Conservation (phyloP, 1,140 invertebrate species). For the Drosophila nebulosa region DNA sequence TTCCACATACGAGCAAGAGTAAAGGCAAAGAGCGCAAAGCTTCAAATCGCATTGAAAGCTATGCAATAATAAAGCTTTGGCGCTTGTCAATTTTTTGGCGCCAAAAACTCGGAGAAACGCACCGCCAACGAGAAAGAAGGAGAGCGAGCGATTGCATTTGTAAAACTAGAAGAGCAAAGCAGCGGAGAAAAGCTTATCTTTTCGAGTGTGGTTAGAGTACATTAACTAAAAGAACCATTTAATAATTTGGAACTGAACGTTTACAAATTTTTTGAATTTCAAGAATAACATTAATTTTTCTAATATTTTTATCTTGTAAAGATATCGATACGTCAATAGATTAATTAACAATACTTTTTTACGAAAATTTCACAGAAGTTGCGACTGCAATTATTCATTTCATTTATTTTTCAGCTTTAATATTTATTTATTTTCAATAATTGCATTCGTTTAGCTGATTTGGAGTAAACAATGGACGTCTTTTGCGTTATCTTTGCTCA, state of each 20-base stretch:
- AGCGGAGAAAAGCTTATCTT: not conserved
- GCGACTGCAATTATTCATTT: too few relatives aligned
- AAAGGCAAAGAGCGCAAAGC: not conserved
- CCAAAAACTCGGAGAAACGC: not conserved
- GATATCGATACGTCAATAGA: too few relatives aligned
- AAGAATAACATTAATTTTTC: not conserved
- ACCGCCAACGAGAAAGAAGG: not conserved
- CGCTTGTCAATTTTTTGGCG: constrained; percentile 4
- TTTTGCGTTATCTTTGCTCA: too few relatives aligned
- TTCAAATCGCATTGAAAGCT: constrained; percentile 6
- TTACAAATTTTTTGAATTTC: too few relatives aligned
- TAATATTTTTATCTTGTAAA: too few relatives aligned
- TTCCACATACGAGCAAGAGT: not conserved
- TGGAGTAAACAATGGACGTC: too few relatives aligned
- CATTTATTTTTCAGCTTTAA: too few relatives aligned
- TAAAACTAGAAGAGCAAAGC: not conserved
- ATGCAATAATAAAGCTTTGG: constrained; percentile 23
- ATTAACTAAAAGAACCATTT: not conserved
- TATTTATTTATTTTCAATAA: too few relatives aligned
- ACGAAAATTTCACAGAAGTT: too few relatives aligned
- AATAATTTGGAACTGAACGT: too few relatives aligned
- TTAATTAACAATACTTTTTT: too few relatives aligned
- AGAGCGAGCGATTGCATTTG: not conserved
- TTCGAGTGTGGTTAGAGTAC: not conserved
- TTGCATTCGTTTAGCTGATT: too few relatives aligned